A percentile compares a stretch with the other conserved stretches of the same genome.
phyloP scores from a whole-genome alignment of 2,113 vertebrate genomes.

The Symphodus melops region DNA sequence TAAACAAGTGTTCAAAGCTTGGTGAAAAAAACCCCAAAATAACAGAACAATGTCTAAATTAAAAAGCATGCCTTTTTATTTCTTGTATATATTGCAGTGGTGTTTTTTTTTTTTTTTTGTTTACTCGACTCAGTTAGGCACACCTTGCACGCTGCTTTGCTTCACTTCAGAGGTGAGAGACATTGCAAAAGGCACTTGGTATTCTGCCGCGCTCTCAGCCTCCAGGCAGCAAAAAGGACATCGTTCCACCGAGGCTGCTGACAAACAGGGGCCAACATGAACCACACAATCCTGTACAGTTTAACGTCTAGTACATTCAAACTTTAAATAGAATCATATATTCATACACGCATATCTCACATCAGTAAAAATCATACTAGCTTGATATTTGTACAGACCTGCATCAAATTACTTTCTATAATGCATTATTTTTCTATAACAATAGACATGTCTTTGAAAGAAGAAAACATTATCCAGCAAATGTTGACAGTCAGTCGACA shows the following conservation, averaged over 20 bases:
- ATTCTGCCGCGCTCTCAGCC: slow-evolving; percentile 73
- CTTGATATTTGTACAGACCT: slow-evolving; percentile 79
- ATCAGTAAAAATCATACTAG: slow-evolving; percentile 79
- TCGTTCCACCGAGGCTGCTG: slow-evolving; percentile 59
- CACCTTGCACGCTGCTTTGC: slow-evolving; percentile 75
- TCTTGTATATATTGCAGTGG: slow-evolving; percentile 67
- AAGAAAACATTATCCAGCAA: slow-evolving; percentile 54
- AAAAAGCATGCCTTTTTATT: slow-evolving; percentile 85
- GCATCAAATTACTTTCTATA: slow-evolving; percentile 58
- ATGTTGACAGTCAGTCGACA: slow-evolving; percentile 34
- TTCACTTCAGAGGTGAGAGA: slow-evolving; percentile 77
- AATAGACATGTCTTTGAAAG: slow-evolving; percentile 51
- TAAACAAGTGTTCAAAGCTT: neutral
- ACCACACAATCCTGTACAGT: slow-evolving; percentile 63
- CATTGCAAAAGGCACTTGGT: slow-evolving; percentile 86
- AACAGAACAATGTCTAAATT: slow-evolving; percentile 72
- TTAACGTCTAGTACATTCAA: slow-evolving; percentile 79
- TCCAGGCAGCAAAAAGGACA: slow-evolving; percentile 70
- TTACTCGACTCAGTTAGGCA: slow-evolving; percentile 55
- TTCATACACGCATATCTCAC: slow-evolving; percentile 74
- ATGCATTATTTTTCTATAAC: slow-evolving; percentile 63
- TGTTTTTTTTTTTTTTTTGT: slow-evolving; percentile 40
- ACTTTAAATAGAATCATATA: slow-evolving; percentile 79
- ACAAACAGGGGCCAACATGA: slow-evolving; percentile 59
- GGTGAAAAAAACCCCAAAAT: slow-evolving; percentile 45